Evolutionary conservation across 2,113 vertebrate genomes (phyloP), one percentile per base, ranked within the genome.

Genomic region (Anoura caudifer): DNA sequence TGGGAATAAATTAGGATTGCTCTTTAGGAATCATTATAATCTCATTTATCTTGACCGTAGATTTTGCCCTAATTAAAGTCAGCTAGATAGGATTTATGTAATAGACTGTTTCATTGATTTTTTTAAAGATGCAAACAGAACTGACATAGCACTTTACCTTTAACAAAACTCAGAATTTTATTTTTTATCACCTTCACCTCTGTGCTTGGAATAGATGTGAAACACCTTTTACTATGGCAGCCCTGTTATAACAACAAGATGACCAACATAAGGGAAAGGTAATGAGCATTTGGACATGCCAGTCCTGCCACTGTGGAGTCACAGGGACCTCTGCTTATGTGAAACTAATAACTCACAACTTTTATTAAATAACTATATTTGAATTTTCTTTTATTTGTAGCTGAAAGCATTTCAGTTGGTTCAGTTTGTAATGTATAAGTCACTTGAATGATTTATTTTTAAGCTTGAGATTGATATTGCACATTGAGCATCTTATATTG

Each of bases 381-480:
- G 9, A 56, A 36, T 47, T 75, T 75, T 69, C 1, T 84, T 77
- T 67, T 61, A 61, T 17, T 95, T 85, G 4, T 31, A 65, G 47
- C 12, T 69, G 17, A 90, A 36, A 63, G 16, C 7, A 59, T 65
- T 86, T 89, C n/a, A 94, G 13, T 43, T 50, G 6, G 81, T 67
- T 76, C 31, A 84, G 19, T 47, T 69, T 81, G 8, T 17, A 70
- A 38, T 24, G 15, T 59, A 20, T 86, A 65, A n/a, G 0, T 38
- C 26, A 95, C 3, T 22, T 80, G 10, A 75, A 11, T 73, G 14
- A 82, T 86, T 91, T 47, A 4, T 80, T 92, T 28, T 90, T 90
- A 90, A 56, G 14, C 3, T 94, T 61, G 65, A 87, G 65, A 94
- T 52, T 70, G 3, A 92, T 61, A 69, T 5, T 65, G 36, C 0